These are phyloP conservation scores for Agrochola lota DNA, from an alignment of 2,888 invertebrate genomes.

Conservation along the genomic window DNA sequence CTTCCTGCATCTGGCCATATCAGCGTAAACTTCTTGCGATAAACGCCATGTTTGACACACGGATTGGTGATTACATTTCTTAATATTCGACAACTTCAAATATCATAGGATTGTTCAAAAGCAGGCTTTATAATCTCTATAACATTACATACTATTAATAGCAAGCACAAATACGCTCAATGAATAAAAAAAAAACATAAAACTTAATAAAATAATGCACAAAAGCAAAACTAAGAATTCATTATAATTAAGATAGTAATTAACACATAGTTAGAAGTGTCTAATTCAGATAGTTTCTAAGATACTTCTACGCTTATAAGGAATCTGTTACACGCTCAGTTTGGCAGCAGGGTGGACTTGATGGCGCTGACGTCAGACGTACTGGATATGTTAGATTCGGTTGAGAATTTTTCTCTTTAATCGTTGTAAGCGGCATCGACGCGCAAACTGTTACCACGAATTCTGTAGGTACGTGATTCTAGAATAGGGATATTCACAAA, in stretches of 20 bases:
- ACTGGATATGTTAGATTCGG: not conserved
- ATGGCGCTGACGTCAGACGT: conserved; percentile 28
- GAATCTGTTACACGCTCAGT: conserved; percentile 11
- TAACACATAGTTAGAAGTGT: conserved; percentile 10
- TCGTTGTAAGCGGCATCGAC: too few species aligned
- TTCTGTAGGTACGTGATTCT: too few species aligned
- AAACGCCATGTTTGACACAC: not conserved
- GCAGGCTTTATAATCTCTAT: not conserved
- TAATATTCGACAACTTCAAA: not conserved
- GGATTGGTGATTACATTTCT: not conserved
- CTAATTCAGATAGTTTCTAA: conserved; percentile 1
- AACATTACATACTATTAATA: not conserved
- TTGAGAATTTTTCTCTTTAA: not conserved
- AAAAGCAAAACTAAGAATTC: not conserved
- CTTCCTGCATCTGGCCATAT: not conserved
- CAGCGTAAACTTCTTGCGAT: not conserved
- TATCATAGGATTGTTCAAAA: not conserved
- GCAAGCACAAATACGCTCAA: too few species aligned
- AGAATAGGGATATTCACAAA: too few species aligned
- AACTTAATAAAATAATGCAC: not conserved
- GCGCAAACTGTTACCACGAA: too few species aligned
- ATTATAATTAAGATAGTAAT: conserved; percentile 15
- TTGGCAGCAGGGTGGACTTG: conserved; percentile 6
- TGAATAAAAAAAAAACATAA: not conserved
- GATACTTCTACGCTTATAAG: conserved; percentile 15